Conservation (phyloP, 2,888 invertebrate genomes). For the Crocallis elinguaria region DNA sequence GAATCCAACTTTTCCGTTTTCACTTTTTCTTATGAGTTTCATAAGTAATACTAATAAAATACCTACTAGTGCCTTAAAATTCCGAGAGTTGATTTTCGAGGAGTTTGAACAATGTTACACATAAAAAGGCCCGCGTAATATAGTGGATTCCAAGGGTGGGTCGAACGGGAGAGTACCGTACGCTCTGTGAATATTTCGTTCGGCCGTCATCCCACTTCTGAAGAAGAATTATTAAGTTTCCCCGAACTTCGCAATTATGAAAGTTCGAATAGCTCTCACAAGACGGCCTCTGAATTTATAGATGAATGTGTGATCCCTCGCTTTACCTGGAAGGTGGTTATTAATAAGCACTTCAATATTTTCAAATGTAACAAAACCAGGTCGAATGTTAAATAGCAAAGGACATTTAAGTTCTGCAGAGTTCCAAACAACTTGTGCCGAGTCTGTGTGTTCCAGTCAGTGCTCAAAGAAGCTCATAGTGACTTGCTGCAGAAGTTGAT, state of each 20-base stretch:
- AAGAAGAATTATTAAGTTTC: conserved; percentile 85
- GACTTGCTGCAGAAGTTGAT: conserved; percentile 36
- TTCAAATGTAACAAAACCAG: conserved; percentile 48
- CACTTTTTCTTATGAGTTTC: conserved; percentile 48
- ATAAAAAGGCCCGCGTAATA: conserved; percentile 66
- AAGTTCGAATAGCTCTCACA: conserved; percentile 83
- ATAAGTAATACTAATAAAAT: conserved; percentile 57
- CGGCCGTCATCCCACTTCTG: conserved; percentile 81
- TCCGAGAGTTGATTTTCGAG: conserved; percentile 55
- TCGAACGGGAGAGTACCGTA: conserved; percentile 58
- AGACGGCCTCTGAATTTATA: conserved; percentile 84
- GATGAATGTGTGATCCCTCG: conserved; percentile 75
- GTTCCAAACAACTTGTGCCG: conserved; percentile 24
- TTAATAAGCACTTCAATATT: conserved; percentile 46
- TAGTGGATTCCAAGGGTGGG: conserved; percentile 69
- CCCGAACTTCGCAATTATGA: conserved; percentile 84
- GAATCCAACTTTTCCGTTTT: conserved; percentile 50
- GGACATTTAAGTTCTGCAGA: conserved; percentile 20
- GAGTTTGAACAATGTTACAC: conserved; percentile 63
- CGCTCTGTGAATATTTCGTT: conserved; percentile 82
- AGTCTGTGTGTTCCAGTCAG: conserved; percentile 20
- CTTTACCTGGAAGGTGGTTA: conserved; percentile 54
- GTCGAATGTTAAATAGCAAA: conserved; percentile 22
- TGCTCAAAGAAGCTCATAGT: conserved; percentile 32
- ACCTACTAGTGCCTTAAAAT: conserved; percentile 54